Evolutionary conservation across 1,140 invertebrate genomes (phyloP), one percentile per base, ranked within the genome.

Genomic region (Phortica variegata): DNA sequence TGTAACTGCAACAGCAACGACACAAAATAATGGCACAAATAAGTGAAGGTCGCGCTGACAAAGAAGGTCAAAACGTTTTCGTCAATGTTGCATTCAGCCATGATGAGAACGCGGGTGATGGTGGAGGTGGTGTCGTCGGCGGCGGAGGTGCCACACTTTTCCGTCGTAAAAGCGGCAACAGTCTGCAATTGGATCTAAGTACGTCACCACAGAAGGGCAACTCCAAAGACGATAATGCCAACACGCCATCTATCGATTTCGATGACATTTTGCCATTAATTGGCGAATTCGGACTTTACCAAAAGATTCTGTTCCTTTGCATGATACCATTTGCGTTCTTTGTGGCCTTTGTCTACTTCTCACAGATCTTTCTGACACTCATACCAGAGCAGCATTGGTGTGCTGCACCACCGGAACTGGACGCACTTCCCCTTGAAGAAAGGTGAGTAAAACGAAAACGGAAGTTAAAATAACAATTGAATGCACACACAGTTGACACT

Each of bases 241-340:
- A 6, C 16, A 16, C 53, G 20, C 47, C 62, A 9, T 54, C 46
- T 7, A 75, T 86, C 42, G 90, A 94, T 61, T 89, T 95, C 47
- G 91, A 95, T 68, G 89, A 91, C 49, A 75, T 95, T 8, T 73
- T 95, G 33, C 87, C 88, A 0, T 79, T 91, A 60, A 82, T 95
- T 18, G 93, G 93, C 0, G 90, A 91, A 59, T 95, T 95, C 70
- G 92, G 92, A 16, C 77, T 81, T 36, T 95, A 93, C 77, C 93
- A 96, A 70, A 87, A 88, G 63, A 78, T 91, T 3, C 75, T 95
- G 0, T 95, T 93, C 68, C 69, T 91, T 4, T 76, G 91, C 56
- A 89, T 95, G 84, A 88, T 91, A 39, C 90, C 90, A 0, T 92
- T 91, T 63, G 83, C 87, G 2, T 89, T 89, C 70, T 91, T 88